Evolutionary conservation across 2,113 vertebrate species (phyloP), one percentile per base, ranked within the genome.

Genomic region (Phrynosoma platyrhinos): DNA sequence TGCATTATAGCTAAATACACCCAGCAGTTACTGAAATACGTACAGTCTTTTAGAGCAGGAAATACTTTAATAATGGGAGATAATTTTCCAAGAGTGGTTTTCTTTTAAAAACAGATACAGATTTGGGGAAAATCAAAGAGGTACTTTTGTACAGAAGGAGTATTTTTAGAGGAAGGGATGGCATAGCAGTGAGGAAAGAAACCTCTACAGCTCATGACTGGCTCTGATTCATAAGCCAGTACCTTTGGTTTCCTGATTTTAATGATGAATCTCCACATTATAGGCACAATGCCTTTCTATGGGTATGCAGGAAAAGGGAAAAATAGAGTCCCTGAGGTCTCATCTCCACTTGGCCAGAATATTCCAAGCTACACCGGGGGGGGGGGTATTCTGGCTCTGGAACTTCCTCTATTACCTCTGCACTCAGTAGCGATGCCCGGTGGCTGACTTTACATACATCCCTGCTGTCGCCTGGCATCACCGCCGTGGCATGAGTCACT

Each of bases 51-150:
- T 85, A 92, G 89, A 90, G 79, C 92, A 92, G 94, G 94, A 93
- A 93, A 89, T 95, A 89, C 87, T 90, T 94, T 90, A 93, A 92
- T 89, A 93, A 94, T 92, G 68, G 84, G 79, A 91, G 90, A 91
- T 93, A 88, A 92, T 93, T 92, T 90, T 88, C 88, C 90, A 83
- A 93, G 90, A 93, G 93, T 58, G 86, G 64, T 84, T 91, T 93
- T 92, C 91, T 90, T 91, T 93, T 89, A 87, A 90, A 84, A 92
- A 84, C 75, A 93, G 90, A 93, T 81, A 93, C 55, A 88, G 83
- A 93, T 83, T 75, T 87, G 91, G 36, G 82, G 25, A 30, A 82
- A 0, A n/a, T 92, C 90, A 88, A 42, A 92, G 62, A 55, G 47
- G 91, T 87, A 78, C 84, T 87, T 90, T 76, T 66, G 7, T 64